Evolutionary conservation across 2,113 vertebrate genomes (phyloP).

Genomic region (Corythaeola cristata): DNA sequence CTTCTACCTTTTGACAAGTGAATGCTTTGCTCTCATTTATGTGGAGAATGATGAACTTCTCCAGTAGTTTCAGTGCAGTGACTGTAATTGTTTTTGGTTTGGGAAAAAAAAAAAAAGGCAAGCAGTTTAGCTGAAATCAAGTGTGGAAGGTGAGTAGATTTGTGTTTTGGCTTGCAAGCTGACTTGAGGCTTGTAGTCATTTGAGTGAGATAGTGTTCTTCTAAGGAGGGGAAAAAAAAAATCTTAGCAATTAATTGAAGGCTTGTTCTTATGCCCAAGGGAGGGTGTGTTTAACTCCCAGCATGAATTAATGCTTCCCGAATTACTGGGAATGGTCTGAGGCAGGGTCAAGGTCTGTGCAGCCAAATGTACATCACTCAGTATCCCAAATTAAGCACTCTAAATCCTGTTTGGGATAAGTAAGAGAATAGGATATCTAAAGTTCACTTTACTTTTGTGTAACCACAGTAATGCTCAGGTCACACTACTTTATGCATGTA

Average conservation of each 20-base stretch:
- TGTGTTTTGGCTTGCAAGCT: not conserved
- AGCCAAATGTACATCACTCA: not conserved
- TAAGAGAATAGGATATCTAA: not conserved
- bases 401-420: not conserved
- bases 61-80: not conserved
- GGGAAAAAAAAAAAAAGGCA: not conserved
- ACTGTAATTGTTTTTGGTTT: not conserved
- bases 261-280: not conserved
- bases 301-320: not conserved
- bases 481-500: not conserved
- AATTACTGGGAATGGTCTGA: not conserved
- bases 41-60: not conserved
- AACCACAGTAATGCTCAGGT: not conserved
- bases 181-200: not conserved
- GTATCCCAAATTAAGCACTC: not conserved
- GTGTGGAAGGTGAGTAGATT: not conserved
- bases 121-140: not conserved
- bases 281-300: not conserved
- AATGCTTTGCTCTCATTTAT: not conserved
- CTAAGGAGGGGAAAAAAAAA: too few species aligned
- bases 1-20: not conserved
- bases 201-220: not conserved
- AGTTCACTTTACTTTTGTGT: not conserved
- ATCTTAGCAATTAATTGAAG: not conserved
- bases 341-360: not conserved